Evolutionary conservation across 2,113 vertebrate genomes (phyloP), one percentile per base, ranked within the genome.

Genomic region (Steatornis caripensis): DNA sequence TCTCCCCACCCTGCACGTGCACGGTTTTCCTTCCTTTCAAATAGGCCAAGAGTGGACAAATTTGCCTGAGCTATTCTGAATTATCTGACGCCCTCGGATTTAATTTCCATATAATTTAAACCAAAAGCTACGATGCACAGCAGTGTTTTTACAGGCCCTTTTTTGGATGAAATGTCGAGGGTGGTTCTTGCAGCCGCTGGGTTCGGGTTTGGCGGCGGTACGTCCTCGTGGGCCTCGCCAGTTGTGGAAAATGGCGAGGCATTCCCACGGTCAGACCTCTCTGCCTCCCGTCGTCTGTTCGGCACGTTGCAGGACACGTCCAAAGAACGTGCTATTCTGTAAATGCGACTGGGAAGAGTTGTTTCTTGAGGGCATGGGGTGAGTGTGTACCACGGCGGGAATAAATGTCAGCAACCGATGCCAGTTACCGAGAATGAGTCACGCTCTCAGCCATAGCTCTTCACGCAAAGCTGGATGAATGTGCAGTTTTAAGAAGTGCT

Each of bases 291-390:
- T 90, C 49, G 57, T 62, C 76, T 51, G 46, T 45, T 81, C 2
- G 5, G 45, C 0, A 2, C 1, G 0, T 48, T 78, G 80, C 51
- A 24, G 93, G 61, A 19, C 54, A 60, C 62, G 68, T 62, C 58
- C 60, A 58, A 61, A 51, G 60, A 75, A 53, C 3, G 1, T 6
- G 0, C 21, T 43, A 2, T 69, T 96, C 86, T 72, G 62, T 88
- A 86, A 86, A 88, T 77, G 86, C 0, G 3, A 57, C 64, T 70
- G 64, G 49, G 34, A 93, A 62, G 84, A 70, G 69, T 92, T 94
- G 71, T 92, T 95, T 81, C 91, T 94, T 77, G 78, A 95, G 95
- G 95, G 81, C 93, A 93, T 4, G 15, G 74, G 87, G 84, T 94
- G 89, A 94, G 53, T 24, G 2, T 48, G 49, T 51, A 82, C 89